A percentile compares a stretch with the other conserved stretches of the same genome.
These are phyloP conservation scores for Orgyia antiqua DNA, from an alignment of 2,888 invertebrate species.

Conservation along the genomic window DNA sequence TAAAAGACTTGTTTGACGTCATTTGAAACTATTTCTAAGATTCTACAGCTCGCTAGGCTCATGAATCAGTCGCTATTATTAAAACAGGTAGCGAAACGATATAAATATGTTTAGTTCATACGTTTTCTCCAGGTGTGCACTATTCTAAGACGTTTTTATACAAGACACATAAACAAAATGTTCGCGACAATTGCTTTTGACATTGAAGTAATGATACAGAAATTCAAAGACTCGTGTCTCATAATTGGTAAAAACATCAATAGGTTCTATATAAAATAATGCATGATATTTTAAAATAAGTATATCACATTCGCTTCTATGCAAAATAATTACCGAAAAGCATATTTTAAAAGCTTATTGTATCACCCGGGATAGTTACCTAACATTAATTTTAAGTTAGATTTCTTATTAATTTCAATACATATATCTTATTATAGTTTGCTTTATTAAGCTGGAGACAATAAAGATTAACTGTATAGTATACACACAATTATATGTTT, in stretches of 20 bases:
- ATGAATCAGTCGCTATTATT: conserved; percentile 69
- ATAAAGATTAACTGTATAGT: too few relatives aligned
- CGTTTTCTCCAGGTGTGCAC: conserved; percentile 38
- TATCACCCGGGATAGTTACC: too few relatives aligned
- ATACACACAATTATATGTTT: too few relatives aligned
- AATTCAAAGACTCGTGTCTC: conserved; percentile 31
- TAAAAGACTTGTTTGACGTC: conserved; percentile 59
- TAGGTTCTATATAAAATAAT: too few relatives aligned
- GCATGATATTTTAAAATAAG: too few relatives aligned
- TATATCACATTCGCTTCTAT: too few relatives aligned
- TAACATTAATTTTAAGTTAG: too few relatives aligned
- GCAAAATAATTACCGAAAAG: too few relatives aligned
- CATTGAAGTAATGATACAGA: conserved; percentile 41
- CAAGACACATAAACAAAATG: conserved; percentile 31
- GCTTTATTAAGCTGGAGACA: too few relatives aligned
- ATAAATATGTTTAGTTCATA: conserved; percentile 39
- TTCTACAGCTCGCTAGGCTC: conserved; percentile 35
- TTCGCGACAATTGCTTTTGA: conserved; percentile 39
- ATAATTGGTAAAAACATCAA: conserved; percentile 38
- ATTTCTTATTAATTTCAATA: too few relatives aligned
- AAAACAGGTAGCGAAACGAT: conserved; percentile 47
- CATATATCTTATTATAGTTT: too few relatives aligned
- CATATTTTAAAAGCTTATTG: too few relatives aligned
- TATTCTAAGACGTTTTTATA: conserved; percentile 22
- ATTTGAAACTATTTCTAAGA: conserved; percentile 54